These are phyloP conservation scores for Oithona nana DNA, from an alignment of 2,888 invertebrate species.

Conservation along the genomic window DNA sequence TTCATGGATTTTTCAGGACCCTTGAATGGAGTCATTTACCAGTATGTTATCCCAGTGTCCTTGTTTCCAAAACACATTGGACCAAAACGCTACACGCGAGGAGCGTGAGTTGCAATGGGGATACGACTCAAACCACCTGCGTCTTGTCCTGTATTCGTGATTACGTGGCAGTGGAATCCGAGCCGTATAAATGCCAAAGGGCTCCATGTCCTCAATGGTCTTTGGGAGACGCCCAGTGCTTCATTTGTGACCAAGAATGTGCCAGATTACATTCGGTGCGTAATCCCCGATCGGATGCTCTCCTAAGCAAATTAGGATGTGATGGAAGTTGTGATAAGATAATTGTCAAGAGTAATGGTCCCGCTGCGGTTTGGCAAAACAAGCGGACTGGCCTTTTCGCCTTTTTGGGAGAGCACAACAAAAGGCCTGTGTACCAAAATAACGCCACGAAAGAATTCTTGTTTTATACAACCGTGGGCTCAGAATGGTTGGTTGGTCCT, in stretches of 20 bases:
- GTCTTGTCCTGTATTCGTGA: slow-evolving; percentile 2
- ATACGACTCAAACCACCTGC: neutral
- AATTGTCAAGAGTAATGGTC: slow-evolving; percentile 6
- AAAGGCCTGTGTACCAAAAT: slow-evolving; percentile 11
- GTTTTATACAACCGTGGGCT: slow-evolving; percentile 1
- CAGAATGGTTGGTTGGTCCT: slow-evolving; percentile 13
- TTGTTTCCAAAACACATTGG: slow-evolving; percentile 9
- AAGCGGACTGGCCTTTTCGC: slow-evolving; percentile 11
- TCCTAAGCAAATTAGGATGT: neutral
- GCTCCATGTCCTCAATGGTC: slow-evolving; percentile 3
- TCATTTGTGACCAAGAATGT: slow-evolving; percentile 13
- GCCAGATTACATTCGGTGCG: neutral
- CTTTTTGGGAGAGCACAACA: slow-evolving; percentile 14
- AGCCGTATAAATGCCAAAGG: neutral
- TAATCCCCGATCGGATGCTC: neutral
- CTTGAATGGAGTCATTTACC: slow-evolving; percentile 11
- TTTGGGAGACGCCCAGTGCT: slow-evolving; percentile 3
- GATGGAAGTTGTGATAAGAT: slow-evolving; percentile 2
- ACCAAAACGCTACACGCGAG: slow-evolving; percentile 8
- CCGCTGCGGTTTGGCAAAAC: slow-evolving; percentile 16
- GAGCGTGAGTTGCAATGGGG: slow-evolving; percentile 2
- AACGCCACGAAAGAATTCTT: slow-evolving; percentile 14
- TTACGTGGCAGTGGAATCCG: slow-evolving; percentile 4
- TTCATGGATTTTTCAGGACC: no score
- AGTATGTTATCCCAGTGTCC: slow-evolving; percentile 12